phyloP scores from a whole-genome alignment of 2,888 invertebrate species.

The Drosophila nr. medialis region DNA sequence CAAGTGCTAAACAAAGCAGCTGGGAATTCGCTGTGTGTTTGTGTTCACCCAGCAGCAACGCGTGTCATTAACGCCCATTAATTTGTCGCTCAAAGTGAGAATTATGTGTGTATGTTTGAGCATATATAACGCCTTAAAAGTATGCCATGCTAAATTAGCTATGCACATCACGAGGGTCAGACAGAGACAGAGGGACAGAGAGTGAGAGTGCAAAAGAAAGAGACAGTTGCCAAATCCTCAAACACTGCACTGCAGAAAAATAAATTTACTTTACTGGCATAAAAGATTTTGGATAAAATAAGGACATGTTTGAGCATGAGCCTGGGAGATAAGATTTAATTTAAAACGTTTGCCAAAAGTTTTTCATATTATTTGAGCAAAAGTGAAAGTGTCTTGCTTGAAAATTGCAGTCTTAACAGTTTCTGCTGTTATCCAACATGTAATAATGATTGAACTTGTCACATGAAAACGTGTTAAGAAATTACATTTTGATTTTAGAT shows the following conservation, averaged over 20 bases:
- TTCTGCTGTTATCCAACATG: background rate
- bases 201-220: background rate
- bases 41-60: constrained; percentile 27
- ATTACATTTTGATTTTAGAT: background rate
- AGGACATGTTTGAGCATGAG: background rate
- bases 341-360: background rate
- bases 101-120: constrained; percentile 45
- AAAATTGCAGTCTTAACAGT: background rate
- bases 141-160: constrained; percentile 67
- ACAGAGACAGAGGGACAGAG: background rate
- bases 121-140: constrained; percentile 51
- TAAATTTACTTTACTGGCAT: background rate
- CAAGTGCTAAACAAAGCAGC: constrained; percentile 51
- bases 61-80: constrained; percentile 75
- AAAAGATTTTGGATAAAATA: background rate
- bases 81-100: constrained; percentile 72
- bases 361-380: background rate
- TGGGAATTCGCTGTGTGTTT: constrained; percentile 10
- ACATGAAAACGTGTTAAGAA: background rate
- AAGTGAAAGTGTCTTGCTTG: background rate
- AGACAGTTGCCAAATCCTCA: background rate
- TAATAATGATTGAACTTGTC: background rate
- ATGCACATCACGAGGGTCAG: constrained; percentile 38
- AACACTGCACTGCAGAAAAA: background rate
- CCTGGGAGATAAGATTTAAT: background rate